A percentile compares a stretch with the other conserved stretches of the same genome.
phyloP scores from a whole-genome alignment of 2,888 invertebrate species.

The Mythimna albipuncta region DNA sequence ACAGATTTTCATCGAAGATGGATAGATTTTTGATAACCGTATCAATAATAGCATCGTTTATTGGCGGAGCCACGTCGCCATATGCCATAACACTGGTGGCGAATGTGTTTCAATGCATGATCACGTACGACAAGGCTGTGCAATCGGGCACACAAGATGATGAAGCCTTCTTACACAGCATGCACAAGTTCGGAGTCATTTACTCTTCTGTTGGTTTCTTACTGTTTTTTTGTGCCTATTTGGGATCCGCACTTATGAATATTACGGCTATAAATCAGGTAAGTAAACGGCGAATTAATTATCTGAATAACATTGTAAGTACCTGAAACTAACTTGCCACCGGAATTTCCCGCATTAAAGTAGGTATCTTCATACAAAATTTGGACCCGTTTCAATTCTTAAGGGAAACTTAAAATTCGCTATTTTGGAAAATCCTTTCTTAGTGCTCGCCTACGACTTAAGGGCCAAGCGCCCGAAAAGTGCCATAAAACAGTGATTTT shows the following conservation, averaged over 20 bases:
- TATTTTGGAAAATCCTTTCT: no score
- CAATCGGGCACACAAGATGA: constrained; percentile 66
- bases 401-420: no score
- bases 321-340: no score
- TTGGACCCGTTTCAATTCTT: no score
- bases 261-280: constrained; percentile 93
- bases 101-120: constrained; percentile 90
- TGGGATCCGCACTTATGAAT: constrained; percentile 92
- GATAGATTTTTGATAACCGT: constrained; percentile 90
- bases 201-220: constrained; percentile 91
- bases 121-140: constrained; percentile 81
- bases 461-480: no score
- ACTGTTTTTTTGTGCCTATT: constrained; percentile 90
- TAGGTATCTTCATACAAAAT: no score
- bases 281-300: constrained; percentile 73
- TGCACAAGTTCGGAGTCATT: constrained; percentile 89
- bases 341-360: no score
- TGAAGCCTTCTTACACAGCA: constrained; percentile 84
- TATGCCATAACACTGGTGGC: constrained; percentile 75
- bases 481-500: no score
- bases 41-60: constrained; percentile 83
- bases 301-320: neutral
- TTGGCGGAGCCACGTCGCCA: constrained; percentile 71
- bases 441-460: no score
- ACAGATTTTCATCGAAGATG: constrained; percentile 90